Base-by-base conservation (phyloP, 2,888 invertebrate species). In the Eurytoma adleriae region DNA sequence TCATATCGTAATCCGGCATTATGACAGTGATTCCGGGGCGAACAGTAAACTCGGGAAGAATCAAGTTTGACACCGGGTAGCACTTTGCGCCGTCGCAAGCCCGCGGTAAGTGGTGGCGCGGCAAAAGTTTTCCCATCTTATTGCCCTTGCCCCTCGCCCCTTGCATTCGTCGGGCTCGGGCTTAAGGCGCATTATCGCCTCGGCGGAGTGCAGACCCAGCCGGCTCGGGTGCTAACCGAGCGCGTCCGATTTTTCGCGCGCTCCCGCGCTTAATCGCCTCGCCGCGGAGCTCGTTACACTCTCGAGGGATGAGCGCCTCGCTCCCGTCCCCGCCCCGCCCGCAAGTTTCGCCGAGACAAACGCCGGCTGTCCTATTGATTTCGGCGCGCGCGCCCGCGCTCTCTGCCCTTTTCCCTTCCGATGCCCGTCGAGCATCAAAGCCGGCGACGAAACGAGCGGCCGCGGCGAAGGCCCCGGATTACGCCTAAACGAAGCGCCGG, bases 61-160 rank as follows among this genome's bases (percentile, higher is more conserved):
- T 75, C 59, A 67, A 67, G 66, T 67, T 59, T 50, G 66, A 57
- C 56, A 56, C 5, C 12, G 52, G 66, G 56, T 50, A 54, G 54
- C 72, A 64, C 72, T 52, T 72, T 40, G 18, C 54, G 64, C 10
- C 40, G 40, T 7, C 40, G 40, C 40, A 10, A 40, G 1, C 40
- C 40, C 5, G 40, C 4, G 18, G n/a, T 48, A 64, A 64, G 64
- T 64, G 64, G 20, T 13, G 10, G 64, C 64, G 30, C 18, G 54
- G 14, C 57, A 40, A 80, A 72, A 77, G 72, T 80, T 77, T 77
- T 54, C 52, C 54, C 80, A 76, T 80, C 67, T 80, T 76, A 76
- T 76, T 80, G 62, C 54, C 59, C 73, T 20, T 40, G n/a, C 61
- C 5, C 52, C 50, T 50, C 54, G n/a, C 18, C 10, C 24, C 1